These are phyloP conservation scores for Nesidiocoris tenuis DNA, from an alignment of 2,888 invertebrate species.

Conservation along the genomic window DNA sequence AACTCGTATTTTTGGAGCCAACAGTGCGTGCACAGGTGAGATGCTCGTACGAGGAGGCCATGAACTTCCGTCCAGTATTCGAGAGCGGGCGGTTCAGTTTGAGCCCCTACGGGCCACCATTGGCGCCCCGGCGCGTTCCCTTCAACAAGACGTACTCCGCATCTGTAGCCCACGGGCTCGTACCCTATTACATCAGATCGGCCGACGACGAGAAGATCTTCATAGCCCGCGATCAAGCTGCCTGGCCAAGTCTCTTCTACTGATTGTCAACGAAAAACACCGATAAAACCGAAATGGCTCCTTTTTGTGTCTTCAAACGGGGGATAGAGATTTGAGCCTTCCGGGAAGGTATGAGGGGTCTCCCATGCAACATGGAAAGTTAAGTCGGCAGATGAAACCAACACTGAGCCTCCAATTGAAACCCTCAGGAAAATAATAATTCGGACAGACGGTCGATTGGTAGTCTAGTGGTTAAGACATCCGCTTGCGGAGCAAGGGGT, in stretches of 20 bases:
- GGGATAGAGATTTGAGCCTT: too few relatives aligned
- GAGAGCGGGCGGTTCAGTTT: conserved; percentile 21
- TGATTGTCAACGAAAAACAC: not conserved
- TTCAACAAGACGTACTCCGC: conserved; percentile 28
- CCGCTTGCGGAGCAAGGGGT: too few relatives aligned
- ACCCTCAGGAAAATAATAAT: too few relatives aligned
- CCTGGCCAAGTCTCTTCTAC: conserved; percentile 37
- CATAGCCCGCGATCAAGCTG: conserved; percentile 26
- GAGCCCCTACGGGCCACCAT: conserved; percentile 35
- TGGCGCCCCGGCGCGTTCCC: conserved; percentile 2
- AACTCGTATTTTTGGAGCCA: conserved; percentile 2
- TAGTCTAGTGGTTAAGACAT: too few relatives aligned
- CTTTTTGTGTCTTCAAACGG: too few relatives aligned
- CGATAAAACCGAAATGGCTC: too few relatives aligned
- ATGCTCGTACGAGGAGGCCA: conserved; percentile 17
- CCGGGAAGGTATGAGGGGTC: too few relatives aligned
- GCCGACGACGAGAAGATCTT: conserved; percentile 32
- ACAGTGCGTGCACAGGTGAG: conserved; percentile 8
- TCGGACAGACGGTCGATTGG: too few relatives aligned
- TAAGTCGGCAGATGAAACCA: too few relatives aligned
- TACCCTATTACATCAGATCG: conserved; percentile 19
- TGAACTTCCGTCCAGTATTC: conserved; percentile 8
- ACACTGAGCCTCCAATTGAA: too few relatives aligned
- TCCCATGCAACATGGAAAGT: too few relatives aligned
- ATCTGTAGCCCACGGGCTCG: conserved; percentile 16